Percentiles rank a stretch among this genome's conserved stretches.
Conservation (phyloP, 2,113 vertebrate species). For the Trogon melanurus region DNA sequence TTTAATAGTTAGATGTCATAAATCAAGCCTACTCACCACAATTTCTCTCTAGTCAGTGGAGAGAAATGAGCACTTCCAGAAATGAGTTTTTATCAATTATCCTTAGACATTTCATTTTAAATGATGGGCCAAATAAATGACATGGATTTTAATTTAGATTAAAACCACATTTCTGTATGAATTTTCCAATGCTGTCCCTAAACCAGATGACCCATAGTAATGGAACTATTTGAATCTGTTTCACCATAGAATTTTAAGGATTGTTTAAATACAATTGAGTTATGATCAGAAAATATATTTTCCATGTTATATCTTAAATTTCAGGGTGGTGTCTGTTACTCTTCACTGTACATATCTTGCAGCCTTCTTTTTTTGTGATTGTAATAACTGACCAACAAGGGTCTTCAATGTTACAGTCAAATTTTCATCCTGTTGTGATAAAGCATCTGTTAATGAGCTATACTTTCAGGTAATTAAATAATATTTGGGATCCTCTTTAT, state of each 20-base stretch:
- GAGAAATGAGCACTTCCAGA: constrained; percentile 17
- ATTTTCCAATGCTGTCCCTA: not conserved
- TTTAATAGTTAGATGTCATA: constrained; percentile 28
- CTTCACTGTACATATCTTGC: not conserved
- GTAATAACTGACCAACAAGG: not conserved
- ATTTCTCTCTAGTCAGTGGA: constrained; percentile 10
- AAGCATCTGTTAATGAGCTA: not conserved
- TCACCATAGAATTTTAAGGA: not conserved
- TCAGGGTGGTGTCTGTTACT: not conserved
- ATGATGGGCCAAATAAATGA: not conserved
- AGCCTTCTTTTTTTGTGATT: not conserved
- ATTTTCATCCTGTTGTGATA: not conserved
- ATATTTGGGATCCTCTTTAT: not conserved
- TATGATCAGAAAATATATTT: not conserved
- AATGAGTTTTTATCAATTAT: constrained; percentile 33
- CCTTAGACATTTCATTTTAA: not conserved
- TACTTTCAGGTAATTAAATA: not conserved
- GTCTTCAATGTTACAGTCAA: not conserved
- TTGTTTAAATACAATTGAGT: not conserved
- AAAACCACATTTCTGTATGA: not conserved
- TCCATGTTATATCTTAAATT: not conserved
- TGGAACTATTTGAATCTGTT: not conserved
- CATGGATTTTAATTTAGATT: not conserved
- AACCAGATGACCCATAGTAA: not conserved
- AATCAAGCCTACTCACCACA: constrained; percentile 34